phyloP scores from a whole-genome alignment of 2,113 vertebrate genomes.

The Calidris pugnax region DNA sequence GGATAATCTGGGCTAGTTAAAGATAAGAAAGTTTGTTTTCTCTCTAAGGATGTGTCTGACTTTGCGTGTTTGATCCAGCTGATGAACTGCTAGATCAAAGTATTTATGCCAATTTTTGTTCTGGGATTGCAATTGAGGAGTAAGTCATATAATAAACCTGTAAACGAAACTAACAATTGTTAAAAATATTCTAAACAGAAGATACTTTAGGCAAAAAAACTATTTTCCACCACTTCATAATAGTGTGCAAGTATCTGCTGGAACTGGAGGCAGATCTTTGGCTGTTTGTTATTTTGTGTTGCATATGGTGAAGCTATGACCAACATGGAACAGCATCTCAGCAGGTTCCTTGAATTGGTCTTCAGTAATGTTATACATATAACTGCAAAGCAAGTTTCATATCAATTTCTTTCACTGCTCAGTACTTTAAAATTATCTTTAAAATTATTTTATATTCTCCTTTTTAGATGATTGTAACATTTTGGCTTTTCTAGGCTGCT shows the following conservation, averaged over 20 bases:
- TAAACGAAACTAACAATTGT: background rate
- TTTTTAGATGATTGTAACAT: background rate
- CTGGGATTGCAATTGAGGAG: background rate
- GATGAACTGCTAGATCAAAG: background rate
- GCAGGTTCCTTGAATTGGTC: background rate
- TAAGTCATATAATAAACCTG: background rate
- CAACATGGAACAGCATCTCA: background rate
- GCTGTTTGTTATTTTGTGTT: background rate
- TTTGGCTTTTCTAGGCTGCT: background rate
- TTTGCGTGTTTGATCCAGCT: slow-evolving; percentile 5
- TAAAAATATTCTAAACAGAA: background rate
- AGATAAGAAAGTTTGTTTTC: slow-evolving; percentile 45
- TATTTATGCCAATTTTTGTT: background rate
- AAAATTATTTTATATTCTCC: background rate
- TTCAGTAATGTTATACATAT: background rate
- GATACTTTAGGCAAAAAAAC: background rate
- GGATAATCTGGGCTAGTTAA: background rate
- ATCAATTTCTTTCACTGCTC: background rate
- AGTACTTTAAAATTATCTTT: background rate
- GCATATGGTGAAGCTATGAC: background rate
- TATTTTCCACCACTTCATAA: background rate
- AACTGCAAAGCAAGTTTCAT: background rate
- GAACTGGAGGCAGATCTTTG: background rate
- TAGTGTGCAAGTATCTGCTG: background rate
- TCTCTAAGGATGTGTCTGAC: background rate